phyloP scores from a whole-genome alignment of 2,888 invertebrate genomes.

The Drosophila helvetica region DNA sequence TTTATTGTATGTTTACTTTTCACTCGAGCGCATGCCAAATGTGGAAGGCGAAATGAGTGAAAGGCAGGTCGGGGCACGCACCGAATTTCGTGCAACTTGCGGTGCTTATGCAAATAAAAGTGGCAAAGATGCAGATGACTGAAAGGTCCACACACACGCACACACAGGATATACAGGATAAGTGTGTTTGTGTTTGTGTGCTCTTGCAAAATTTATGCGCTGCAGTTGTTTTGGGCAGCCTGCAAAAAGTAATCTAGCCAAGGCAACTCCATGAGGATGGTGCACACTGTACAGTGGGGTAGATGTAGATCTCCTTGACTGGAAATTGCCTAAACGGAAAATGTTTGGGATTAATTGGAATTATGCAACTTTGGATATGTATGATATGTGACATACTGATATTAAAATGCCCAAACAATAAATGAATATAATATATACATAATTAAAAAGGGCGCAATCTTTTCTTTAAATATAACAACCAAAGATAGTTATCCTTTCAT shows the following conservation, averaged over 20 bases:
- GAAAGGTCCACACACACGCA: constrained; percentile 32
- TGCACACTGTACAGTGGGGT: constrained; percentile 49
- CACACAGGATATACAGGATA: not conserved
- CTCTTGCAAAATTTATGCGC: constrained; percentile 62
- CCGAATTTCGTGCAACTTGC: constrained; percentile 60
- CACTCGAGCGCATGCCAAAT: constrained; percentile 63
- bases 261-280: constrained; percentile 6
- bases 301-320: not conserved
- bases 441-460: too few relatives aligned
- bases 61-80: constrained; percentile 46
- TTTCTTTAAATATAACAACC: too few relatives aligned
- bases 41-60: constrained; percentile 23
- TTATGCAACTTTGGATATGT: too few relatives aligned
- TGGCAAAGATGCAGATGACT: constrained; percentile 52
- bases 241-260: constrained; percentile 30
- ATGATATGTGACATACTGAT: too few relatives aligned
- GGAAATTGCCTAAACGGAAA: not conserved
- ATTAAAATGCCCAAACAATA: too few relatives aligned
- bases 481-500: too few relatives aligned
- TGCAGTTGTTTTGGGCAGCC: constrained; percentile 62
- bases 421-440: too few relatives aligned
- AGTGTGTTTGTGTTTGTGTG: constrained; percentile 2
- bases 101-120: constrained; percentile 68
- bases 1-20: constrained; percentile 72
- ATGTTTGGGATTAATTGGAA: too few relatives aligned